Conservation (phyloP, 2,113 vertebrate species). For the Takifugu bimaculatus region DNA sequence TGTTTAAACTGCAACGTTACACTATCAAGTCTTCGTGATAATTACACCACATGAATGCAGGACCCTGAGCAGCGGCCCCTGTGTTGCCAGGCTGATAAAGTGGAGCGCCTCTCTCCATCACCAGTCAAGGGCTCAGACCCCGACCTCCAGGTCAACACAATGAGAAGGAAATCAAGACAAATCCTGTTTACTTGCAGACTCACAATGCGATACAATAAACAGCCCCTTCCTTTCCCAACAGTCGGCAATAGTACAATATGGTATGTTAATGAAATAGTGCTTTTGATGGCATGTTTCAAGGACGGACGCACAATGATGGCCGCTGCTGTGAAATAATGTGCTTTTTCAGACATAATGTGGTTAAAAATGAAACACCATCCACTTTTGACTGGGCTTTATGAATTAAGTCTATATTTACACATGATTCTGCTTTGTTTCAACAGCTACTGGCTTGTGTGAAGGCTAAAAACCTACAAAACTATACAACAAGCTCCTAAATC, state of each 20-base stretch:
- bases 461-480: too few species aligned
- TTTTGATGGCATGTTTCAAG: constrained; percentile 5
- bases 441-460: too few species aligned
- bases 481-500: too few species aligned
- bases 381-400: too few species aligned
- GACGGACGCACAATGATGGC: neutral
- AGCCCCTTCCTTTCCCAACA: constrained; percentile 32
- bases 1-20: neutral
- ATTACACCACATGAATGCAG: neutral
- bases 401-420: too few species aligned
- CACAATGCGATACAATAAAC: constrained; percentile 52
- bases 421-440: too few species aligned
- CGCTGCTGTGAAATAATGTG: neutral
- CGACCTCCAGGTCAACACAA: constrained; percentile 57
- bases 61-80: constrained; percentile 30
- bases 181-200: constrained; percentile 62
- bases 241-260: constrained; percentile 40
- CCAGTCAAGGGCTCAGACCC: constrained; percentile 20
- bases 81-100: constrained; percentile 35
- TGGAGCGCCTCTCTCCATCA: constrained; percentile 49
- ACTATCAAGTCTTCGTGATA: neutral
- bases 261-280: constrained; percentile 6
- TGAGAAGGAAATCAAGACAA: constrained; percentile 64
- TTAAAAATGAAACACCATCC: too few species aligned
- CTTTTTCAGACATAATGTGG: too few species aligned